Evolutionary conservation across 1,140 invertebrate species (phyloP).

Genomic region (Zelostemma sp.): DNA sequence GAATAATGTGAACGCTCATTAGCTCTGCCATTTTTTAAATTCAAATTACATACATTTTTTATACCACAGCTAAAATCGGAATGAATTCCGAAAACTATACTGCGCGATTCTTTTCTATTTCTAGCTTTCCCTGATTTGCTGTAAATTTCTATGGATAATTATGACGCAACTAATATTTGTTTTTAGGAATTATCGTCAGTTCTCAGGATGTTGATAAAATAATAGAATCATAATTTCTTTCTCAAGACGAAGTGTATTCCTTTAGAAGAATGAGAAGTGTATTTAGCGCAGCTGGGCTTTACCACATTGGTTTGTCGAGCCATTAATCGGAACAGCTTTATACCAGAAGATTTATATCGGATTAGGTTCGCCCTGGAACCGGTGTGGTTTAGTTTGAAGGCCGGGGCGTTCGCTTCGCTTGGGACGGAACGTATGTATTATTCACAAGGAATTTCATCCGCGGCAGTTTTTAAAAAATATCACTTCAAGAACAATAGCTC

Average conservation of each 20-base stretch:
- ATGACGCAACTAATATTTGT: too few species aligned
- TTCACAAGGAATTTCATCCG: conserved; percentile 34
- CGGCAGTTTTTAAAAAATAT: conserved; percentile 11
- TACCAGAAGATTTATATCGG: conserved; percentile 67
- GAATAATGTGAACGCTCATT: conserved; percentile 67
- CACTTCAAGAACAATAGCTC: conserved; percentile 11
- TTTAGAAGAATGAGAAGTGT: conserved; percentile 40
- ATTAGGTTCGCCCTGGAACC: conserved; percentile 57
- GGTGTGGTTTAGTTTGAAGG: conserved; percentile 59
- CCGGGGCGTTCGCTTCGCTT: conserved; percentile 36
- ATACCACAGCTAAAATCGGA: conserved; percentile 27
- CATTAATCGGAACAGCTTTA: conserved; percentile 68
- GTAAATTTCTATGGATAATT: too few species aligned
- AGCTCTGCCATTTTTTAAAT: conserved; percentile 63
- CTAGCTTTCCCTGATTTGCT: too few species aligned
- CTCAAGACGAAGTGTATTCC: conserved; percentile 41
- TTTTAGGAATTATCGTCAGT: too few species aligned
- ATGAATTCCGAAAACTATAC: conserved; percentile 19
- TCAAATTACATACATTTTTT: conserved; percentile 58
- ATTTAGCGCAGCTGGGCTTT: conserved; percentile 54
- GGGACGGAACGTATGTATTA: conserved; percentile 30
- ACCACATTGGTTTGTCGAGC: conserved; percentile 67
- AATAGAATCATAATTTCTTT: conserved; percentile 40
- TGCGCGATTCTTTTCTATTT: neutral
- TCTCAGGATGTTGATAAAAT: too few species aligned